Conservation (phyloP, 2,888 invertebrate genomes). For the Micoletzkya japonica region DNA sequence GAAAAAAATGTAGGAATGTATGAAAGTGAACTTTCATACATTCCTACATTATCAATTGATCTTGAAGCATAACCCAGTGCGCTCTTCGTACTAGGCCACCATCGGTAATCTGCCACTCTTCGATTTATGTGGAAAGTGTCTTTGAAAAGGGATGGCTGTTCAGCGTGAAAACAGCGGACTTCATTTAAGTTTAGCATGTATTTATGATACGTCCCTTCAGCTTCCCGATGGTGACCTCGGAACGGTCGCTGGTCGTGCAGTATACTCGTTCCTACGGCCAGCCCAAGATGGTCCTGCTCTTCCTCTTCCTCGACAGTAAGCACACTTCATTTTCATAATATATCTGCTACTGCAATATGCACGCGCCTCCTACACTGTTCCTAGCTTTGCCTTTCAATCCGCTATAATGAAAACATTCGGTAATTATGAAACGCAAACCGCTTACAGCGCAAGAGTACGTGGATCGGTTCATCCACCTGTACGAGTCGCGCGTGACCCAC, state of each 20-base stretch:
- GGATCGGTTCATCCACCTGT: slow-evolving; percentile 60
- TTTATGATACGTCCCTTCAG: slow-evolving; percentile 65
- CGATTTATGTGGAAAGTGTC: not conserved
- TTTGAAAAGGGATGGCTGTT: too few species aligned
- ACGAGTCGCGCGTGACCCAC: slow-evolving; percentile 52
- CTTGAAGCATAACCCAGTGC: too few species aligned
- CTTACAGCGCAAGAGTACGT: slow-evolving; percentile 60
- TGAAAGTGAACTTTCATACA: too few species aligned
- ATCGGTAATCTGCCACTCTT: not conserved
- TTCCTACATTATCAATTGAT: too few species aligned
- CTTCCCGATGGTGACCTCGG: slow-evolving; percentile 84
- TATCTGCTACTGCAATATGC: not conserved
- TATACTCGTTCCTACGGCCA: slow-evolving; percentile 59
- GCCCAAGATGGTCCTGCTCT: slow-evolving; percentile 56
- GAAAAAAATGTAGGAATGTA: too few species aligned
- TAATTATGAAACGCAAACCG: not conserved
- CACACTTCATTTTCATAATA: slow-evolving; percentile 20
- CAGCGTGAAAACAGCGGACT: too few species aligned
- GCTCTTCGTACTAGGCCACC: not conserved
- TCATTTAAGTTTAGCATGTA: too few species aligned
- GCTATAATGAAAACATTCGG: not conserved
- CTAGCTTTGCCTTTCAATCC: not conserved
- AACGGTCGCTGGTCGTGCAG: slow-evolving; percentile 62
- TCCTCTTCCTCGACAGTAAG: slow-evolving; percentile 59
- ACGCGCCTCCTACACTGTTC: not conserved